Conservation (phyloP, 2,797 vertebrate genomes). For the Margarornis squamiger region DNA sequence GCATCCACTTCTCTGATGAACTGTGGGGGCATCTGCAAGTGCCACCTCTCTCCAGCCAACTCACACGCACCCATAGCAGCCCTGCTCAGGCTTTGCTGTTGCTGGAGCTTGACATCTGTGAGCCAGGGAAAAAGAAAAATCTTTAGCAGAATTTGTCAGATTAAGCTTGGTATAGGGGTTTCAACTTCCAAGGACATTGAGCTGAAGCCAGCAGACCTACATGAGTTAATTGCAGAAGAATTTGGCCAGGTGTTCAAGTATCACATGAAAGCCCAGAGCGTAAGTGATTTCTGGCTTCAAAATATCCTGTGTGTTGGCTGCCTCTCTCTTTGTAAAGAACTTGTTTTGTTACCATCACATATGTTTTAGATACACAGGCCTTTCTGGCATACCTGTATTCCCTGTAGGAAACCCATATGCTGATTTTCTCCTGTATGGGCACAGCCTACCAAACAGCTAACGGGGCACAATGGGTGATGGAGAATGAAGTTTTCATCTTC, state of each 20-base stretch:
- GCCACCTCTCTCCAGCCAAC: background rate
- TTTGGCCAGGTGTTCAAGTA: background rate
- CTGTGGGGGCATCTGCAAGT: background rate
- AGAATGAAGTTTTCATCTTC: background rate
- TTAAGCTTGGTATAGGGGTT: background rate
- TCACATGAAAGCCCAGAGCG: background rate
- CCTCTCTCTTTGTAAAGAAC: background rate
- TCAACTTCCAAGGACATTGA: background rate
- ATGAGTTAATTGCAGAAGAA: background rate
- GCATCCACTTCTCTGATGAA: background rate
- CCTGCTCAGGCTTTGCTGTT: background rate
- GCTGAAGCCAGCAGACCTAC: background rate
- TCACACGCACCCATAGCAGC: accelerated
- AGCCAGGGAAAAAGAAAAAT: background rate
- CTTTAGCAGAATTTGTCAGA: background rate
- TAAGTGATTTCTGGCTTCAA: background rate
- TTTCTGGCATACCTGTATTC: background rate
- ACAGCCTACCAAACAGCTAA: background rate
- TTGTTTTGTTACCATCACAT: background rate
- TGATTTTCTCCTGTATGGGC: background rate
- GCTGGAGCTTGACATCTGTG: background rate
- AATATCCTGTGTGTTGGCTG: background rate
- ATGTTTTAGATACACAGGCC: accelerated
- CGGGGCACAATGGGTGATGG: background rate
- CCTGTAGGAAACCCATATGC: background rate